Evolutionary conservation across 2,888 invertebrate species (phyloP), one percentile per base, ranked within the genome.

Genomic region (Embidobia sp.): DNA sequence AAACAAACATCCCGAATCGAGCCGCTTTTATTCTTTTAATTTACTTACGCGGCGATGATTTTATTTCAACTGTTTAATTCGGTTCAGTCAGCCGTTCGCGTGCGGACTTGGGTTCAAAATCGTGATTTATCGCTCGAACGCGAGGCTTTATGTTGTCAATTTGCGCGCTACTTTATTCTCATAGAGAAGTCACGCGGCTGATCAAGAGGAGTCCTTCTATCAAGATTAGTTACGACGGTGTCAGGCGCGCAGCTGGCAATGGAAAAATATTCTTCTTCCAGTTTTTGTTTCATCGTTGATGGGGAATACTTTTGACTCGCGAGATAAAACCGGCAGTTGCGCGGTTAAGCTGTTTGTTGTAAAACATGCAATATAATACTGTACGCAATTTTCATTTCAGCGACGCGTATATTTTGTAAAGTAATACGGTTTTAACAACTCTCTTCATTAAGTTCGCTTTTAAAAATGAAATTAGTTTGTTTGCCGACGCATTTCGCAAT

Each of bases 111-210:
- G 40, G 27, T 57, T 57, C 51, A 51, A 26, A 59, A 57, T 51
- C 31, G 42, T 69, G 35, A 69, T 69, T 59, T 44, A 69, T 59
- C 31, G 26, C 33, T n/a, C 19, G 29, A 42, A 51, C 27, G 8
- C 31, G 22, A 13, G 42, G 44, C 63, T 48, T 55, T 57, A 29
- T 31, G 11, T 63, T 63, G 64, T 57, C 64, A 64, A 64, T 73
- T 64, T 64, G 27, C 8, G 42, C 15, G n/a, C 46, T 33, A 48
- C 37, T 64, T 64, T 64, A 64, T 73, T 73, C 42, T 63, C 63
- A 73, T 73, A 51, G 53, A 16, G 26, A 53, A 51, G 35, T 44
- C 35, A 16, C 18, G 42, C 13, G 11, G 29, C 37, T 72, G 61
- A 63, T 61, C 55, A 55, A 33, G 46, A 53, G 37, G 37, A 64